A percentile compares a stretch with the other conserved stretches of the same genome.
These are phyloP conservation scores for Chaetodon trifasciatus DNA, from an alignment of 2,797 vertebrate genomes.

Conservation along the genomic window DNA sequence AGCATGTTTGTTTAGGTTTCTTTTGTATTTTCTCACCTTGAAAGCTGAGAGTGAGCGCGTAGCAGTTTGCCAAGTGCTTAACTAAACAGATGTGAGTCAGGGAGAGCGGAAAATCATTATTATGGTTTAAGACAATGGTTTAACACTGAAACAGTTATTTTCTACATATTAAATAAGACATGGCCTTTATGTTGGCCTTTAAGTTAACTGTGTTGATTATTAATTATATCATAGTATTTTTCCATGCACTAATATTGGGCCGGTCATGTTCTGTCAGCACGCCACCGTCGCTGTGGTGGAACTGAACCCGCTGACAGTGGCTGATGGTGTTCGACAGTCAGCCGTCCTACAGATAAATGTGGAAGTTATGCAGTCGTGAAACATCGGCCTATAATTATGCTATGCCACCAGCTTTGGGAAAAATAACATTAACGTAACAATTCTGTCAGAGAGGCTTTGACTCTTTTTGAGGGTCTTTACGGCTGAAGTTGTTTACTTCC, in stretches of 20 bases:
- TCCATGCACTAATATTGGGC: not conserved
- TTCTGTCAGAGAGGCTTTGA: not conserved
- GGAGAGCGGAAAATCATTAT: not conserved
- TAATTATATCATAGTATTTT: no score
- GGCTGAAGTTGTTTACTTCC: not conserved
- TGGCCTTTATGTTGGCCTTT: not conserved
- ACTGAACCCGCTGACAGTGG: no score
- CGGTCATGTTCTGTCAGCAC: no score
- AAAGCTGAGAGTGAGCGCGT: conserved; percentile 18
- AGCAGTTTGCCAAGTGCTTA: not conserved
- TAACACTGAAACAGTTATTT: not conserved
- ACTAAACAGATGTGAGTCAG: not conserved
- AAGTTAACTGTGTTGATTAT: not conserved
- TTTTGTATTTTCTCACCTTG: conserved; percentile 40
- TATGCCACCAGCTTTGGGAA: no score
- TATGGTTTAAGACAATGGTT: not conserved
- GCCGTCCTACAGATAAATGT: no score
- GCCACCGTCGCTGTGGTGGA: no score
- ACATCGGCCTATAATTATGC: no score
- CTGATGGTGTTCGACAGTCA: no score
- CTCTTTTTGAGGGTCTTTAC: not conserved
- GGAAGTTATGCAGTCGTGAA: no score
- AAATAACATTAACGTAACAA: no score
- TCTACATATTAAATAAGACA: not conserved
- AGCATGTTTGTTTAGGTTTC: conserved; percentile 46